Conservation (phyloP, 2,888 invertebrate species). For the Aleiodes leptofemur region DNA sequence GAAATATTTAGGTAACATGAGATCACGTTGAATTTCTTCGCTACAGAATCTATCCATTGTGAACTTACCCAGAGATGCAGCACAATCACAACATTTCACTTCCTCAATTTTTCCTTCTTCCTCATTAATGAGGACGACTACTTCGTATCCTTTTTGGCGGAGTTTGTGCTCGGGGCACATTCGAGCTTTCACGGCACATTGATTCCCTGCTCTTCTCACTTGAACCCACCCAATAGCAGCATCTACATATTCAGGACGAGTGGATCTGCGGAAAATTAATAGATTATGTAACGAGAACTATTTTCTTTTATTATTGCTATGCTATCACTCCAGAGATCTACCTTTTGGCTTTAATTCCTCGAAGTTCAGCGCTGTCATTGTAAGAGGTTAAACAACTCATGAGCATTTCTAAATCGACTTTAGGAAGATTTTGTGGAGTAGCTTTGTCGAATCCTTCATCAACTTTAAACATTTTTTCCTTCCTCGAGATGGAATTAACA, state of each 20-base stretch:
- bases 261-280: neutral
- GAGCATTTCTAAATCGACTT: conserved; percentile 2
- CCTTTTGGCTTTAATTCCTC: neutral
- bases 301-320: too few relatives aligned
- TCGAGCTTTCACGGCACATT: conserved; percentile 1
- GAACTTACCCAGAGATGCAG: neutral
- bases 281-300: neutral
- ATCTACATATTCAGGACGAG: conserved; percentile 11
- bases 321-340: neutral
- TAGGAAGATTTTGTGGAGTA: conserved; percentile 9
- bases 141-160: conserved; percentile 13
- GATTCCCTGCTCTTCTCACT: neutral
- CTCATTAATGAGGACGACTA: conserved; percentile 19
- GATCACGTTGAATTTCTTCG: too few relatives aligned
- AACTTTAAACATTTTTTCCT: too few relatives aligned
- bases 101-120: conserved; percentile 7
- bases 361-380: neutral
- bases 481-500: too few relatives aligned
- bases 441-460: neutral
- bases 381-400: neutral
- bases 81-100: conserved; percentile 27
- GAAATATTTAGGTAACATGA: too few relatives aligned
- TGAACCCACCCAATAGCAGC: conserved; percentile 20
- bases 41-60: too few relatives aligned
- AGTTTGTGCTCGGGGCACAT: conserved; percentile 40